Evolutionary conservation across 2,888 invertebrate species (phyloP), one percentile per base, ranked within the genome.

Genomic region (Hemithea aestivaria): DNA sequence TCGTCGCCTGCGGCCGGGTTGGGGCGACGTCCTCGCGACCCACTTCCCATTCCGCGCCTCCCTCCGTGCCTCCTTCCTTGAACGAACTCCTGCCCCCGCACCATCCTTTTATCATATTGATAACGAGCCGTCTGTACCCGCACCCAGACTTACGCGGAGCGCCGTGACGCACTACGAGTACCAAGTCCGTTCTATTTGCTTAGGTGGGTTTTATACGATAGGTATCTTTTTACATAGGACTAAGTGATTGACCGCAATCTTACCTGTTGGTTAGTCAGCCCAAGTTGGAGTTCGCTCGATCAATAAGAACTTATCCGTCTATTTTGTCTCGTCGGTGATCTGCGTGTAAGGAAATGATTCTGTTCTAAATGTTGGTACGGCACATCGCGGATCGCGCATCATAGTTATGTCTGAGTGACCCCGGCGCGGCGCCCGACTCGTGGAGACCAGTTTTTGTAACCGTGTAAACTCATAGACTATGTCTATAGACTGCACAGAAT

Each of bases 21-120:
- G 70, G 83, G 80, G 63, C 81, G 81, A 67, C 82, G 83, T 74
- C 77, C 78, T 56, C 76, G 68, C 82, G 83, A 80, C 75, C 81
- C 75, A 80, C 64, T 76, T 80, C 74, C 73, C 41, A 32, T 67
- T 69, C 68, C 66, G 55, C 55, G 48, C 54, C 53, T 56, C 51
- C 56, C 49, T 54, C 48, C 54, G 51, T 58, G 53, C 43, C 62
- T 61, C 54, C 50, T 62, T 35, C 12, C 27, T 27, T 28, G 21
- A 35, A 23, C 26, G 51, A 30, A 35, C 56, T 53, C 56, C 64
- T 54, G 55, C 62, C 63, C 63, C 53, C 56, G 48, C 56, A 51
- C 57, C 60, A 65, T 71, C 66, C 71, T 75, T 75, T 74, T 80
- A 79, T 77, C 78, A 68, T 51, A 51, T 55, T 67, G 76, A 77